phyloP scores from a whole-genome alignment of 2,113 vertebrate genomes.

The Equus przewalskii region DNA sequence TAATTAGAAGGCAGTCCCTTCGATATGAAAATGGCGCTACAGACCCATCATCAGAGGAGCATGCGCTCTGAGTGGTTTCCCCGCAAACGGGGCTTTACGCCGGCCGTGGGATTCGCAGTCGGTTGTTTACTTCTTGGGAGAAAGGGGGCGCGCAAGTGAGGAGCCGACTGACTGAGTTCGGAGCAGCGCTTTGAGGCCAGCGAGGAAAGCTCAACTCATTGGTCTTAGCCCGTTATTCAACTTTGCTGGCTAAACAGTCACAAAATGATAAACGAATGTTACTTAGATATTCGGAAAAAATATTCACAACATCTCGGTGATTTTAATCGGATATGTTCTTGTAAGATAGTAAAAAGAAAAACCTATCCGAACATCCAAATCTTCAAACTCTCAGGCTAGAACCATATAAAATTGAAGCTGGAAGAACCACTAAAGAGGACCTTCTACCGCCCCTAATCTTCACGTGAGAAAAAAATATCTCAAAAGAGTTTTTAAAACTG shows the following conservation, averaged over 20 bases:
- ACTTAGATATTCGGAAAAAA: not conserved
- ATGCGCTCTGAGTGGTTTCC: slow-evolving; percentile 47
- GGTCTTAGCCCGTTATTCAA: not conserved
- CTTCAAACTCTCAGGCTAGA: not conserved
- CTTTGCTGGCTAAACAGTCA: not conserved
- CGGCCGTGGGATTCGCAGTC: fast-evolving
- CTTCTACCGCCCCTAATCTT: not conserved
- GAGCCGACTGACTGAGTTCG: fast-evolving
- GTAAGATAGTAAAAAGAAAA: not conserved
- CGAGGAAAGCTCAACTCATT: not conserved
- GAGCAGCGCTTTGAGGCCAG: not conserved
- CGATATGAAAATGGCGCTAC: slow-evolving; percentile 63
- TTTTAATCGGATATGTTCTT: not conserved
- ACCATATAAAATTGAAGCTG: not conserved
- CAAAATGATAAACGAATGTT: not conserved
- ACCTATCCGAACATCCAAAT: not conserved
- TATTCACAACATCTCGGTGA: not conserved
- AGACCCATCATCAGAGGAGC: slow-evolving; percentile 12
- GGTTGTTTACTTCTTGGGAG: not conserved
- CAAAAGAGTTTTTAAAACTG: not conserved
- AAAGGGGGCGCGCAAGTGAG: not conserved
- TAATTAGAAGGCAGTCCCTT: not conserved
- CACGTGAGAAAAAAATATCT: not conserved
- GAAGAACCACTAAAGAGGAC: not conserved
- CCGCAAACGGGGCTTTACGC: not conserved